These are phyloP conservation scores for Cyprinodon diabolis DNA, from an alignment of 2,797 vertebrate species.

Conservation along the genomic window DNA sequence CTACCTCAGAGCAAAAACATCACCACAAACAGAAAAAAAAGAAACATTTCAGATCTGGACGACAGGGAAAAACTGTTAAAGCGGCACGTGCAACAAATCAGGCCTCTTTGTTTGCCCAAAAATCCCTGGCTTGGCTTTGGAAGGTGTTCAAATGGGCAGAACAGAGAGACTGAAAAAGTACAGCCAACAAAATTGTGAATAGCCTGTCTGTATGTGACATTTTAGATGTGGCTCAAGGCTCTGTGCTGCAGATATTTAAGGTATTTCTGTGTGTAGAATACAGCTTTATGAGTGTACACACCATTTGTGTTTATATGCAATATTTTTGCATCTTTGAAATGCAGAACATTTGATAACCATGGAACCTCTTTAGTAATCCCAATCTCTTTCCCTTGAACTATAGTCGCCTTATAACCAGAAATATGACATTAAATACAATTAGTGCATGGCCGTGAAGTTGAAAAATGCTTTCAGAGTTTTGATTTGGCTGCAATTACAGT, in stretches of 20 bases:
- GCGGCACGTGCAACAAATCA: slow-evolving; percentile 35
- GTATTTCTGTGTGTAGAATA: slow-evolving; percentile 30
- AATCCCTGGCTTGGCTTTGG: slow-evolving; percentile 51
- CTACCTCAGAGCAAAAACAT: slow-evolving; percentile 18
- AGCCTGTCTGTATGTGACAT: slow-evolving; percentile 54
- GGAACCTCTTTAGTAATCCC: neutral
- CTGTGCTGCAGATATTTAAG: slow-evolving; percentile 43
- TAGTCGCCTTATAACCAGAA: too few relatives aligned
- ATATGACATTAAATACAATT: too few relatives aligned
- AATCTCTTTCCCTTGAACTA: neutral
- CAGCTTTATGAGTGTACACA: neutral
- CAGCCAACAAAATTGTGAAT: slow-evolving; percentile 51
- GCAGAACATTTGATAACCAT: neutral
- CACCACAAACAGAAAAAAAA: slow-evolving; percentile 26
- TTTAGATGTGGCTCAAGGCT: slow-evolving; percentile 52
- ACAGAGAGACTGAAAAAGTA: slow-evolving; percentile 49
- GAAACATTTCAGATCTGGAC: neutral
- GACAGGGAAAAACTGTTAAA: slow-evolving; percentile 30
- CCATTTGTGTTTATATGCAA: slow-evolving; percentile 13
- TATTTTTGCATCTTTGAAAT: neutral
- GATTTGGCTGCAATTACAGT: too few relatives aligned
- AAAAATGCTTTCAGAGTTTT: too few relatives aligned
- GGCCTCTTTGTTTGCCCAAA: slow-evolving; percentile 37
- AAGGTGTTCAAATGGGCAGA: slow-evolving; percentile 44
- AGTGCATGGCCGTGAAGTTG: too few relatives aligned